Percentiles rank a stretch among this genome's conserved stretches.
Conservation (phyloP, 1,140 invertebrate species). For the Euura saliciscinereae region DNA sequence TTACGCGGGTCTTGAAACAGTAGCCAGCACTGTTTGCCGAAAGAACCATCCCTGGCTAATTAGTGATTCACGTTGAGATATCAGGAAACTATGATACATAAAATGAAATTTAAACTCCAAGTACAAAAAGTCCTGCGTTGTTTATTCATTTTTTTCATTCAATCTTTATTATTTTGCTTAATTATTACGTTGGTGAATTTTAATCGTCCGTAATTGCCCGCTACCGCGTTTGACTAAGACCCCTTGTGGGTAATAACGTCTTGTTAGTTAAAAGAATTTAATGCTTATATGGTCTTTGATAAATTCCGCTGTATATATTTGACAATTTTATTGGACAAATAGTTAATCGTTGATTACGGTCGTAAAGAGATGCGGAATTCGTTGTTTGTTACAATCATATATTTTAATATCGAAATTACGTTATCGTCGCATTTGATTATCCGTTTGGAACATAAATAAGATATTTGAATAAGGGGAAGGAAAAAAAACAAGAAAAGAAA, state of each 20-base stretch:
- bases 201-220: conserved; percentile 1
- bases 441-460: no score
- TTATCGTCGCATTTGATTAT: background rate
- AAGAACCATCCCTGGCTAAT: conserved; percentile 56
- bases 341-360: background rate
- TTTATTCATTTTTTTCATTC: no score
- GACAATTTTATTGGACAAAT: conserved; percentile 7
- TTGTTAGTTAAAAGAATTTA: conserved; percentile 2
- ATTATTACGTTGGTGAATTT: background rate
- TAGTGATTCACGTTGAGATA: conserved; percentile 61
- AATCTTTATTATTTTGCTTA: no score
- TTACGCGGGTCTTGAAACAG: conserved; percentile 51
- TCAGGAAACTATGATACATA: conserved; percentile 52
- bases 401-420: background rate
- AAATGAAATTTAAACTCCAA: no score
- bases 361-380: background rate
- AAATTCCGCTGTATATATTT: conserved; percentile 1
- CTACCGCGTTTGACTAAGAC: background rate
- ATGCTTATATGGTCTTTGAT: background rate
- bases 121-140: background rate
- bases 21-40: conserved; percentile 59
- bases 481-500: background rate
- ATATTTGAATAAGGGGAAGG: background rate
- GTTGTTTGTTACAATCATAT: background rate
- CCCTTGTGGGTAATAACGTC: background rate